Percentiles rank a stretch among this genome's conserved stretches.
Evolutionary conservation across 2,888 invertebrate genomes (phyloP).

Genomic region (Lordiphosa fenestrarum): DNA sequence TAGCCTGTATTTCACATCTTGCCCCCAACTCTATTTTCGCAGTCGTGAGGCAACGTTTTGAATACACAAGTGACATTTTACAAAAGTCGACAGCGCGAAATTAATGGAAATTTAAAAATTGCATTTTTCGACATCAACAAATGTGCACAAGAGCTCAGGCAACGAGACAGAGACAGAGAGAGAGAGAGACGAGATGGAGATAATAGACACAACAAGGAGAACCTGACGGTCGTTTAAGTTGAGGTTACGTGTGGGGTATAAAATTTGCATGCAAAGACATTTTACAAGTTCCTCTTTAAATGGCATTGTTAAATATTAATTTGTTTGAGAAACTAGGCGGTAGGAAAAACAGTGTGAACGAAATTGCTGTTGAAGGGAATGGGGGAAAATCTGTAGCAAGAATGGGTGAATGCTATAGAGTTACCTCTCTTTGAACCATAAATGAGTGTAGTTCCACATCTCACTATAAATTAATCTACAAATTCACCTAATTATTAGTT

Average conservation of each 20-base stretch:
- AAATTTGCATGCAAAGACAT: constrained; percentile 2
- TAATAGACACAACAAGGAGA: too few species aligned
- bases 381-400: too few species aligned
- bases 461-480: too few species aligned
- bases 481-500: too few species aligned
- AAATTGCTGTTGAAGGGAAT: too few species aligned
- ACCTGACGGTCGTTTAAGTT: too few species aligned
- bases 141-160: constrained; percentile 12
- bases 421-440: too few species aligned
- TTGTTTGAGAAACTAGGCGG: too few species aligned
- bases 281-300: neutral
- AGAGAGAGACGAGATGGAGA: neutral
- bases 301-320: constrained; percentile 1
- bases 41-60: constrained; percentile 32
- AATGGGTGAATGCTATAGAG: too few species aligned
- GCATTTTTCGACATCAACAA: constrained; percentile 48
- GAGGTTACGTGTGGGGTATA: neutral
- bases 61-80: constrained; percentile 64
- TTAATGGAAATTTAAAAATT: constrained; percentile 73
- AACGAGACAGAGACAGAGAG: constrained; percentile 14
- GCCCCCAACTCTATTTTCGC: constrained; percentile 34
- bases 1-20: constrained; percentile 10
- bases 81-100: constrained; percentile 69
- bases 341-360: too few species aligned
- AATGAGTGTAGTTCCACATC: too few species aligned